A percentile compares a stretch with the other conserved stretches of the same genome.
phyloP scores from a whole-genome alignment of 2,888 invertebrate genomes.

The Acronicta alni region DNA sequence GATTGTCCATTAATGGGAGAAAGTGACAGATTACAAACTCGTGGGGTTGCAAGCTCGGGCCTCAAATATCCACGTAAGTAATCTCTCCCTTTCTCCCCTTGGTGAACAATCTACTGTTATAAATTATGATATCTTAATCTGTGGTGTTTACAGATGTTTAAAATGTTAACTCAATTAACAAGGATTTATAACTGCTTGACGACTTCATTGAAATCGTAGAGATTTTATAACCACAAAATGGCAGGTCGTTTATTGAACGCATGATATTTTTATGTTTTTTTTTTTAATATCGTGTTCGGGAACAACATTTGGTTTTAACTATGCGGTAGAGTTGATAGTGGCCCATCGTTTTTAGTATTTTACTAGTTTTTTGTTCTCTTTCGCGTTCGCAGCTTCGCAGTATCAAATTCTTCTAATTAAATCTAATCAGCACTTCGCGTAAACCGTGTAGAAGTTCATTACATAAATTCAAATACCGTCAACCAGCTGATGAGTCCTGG shows the following conservation, averaged over 20 bases:
- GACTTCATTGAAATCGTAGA: slow-evolving; percentile 1
- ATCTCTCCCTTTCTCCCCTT: too few species aligned
- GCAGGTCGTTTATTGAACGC: not conserved
- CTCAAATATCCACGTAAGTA: too few species aligned
- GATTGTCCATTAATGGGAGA: too few species aligned
- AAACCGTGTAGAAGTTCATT: slow-evolving; percentile 20
- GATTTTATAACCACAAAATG: slow-evolving; percentile 5
- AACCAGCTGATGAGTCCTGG: not conserved
- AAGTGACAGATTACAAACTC: too few species aligned
- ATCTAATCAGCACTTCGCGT: slow-evolving; percentile 11
- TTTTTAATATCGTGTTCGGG: not conserved
- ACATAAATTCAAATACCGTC: slow-evolving; percentile 17
- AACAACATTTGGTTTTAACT: not conserved
- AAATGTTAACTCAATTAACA: slow-evolving; percentile 1
- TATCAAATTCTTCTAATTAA: slow-evolving; percentile 9
- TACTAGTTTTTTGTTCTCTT: not conserved
- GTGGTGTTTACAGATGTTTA: slow-evolving; percentile 20
- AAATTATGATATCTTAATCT: slow-evolving; percentile 13
- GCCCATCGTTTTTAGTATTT: not conserved
- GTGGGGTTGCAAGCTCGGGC: too few species aligned
- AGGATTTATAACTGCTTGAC: not conserved
- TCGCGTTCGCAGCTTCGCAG: not conserved
- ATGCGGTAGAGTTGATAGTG: not conserved
- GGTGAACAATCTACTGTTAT: too few species aligned
- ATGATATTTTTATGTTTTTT: not conserved